Evolutionary conservation across 2,113 vertebrate species (phyloP).

Genomic region (Taxidea taxus): DNA sequence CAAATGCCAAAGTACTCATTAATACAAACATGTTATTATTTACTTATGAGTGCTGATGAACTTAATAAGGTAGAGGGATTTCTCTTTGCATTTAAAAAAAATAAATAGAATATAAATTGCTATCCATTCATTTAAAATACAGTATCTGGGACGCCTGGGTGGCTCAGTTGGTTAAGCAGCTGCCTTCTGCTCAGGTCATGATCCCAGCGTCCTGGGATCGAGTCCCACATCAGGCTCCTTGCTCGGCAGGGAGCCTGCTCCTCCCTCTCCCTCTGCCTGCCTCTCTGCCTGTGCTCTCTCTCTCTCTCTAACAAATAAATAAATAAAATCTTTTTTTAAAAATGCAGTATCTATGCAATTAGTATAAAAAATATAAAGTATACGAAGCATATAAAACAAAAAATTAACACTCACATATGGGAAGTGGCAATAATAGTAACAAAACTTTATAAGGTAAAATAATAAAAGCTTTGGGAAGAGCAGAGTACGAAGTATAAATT

Average conservation of each 20-base stretch:
- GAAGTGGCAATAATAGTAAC: not conserved
- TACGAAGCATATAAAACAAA: not conserved
- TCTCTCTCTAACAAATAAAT: too few relatives aligned
- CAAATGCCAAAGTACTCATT: not conserved
- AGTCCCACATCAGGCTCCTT: too few relatives aligned
- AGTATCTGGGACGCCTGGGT: too few relatives aligned
- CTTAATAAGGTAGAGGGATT: not conserved
- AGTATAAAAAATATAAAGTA: not conserved
- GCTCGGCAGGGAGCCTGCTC: too few relatives aligned
- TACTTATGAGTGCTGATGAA: not conserved
- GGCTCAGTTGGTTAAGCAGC: too few relatives aligned
- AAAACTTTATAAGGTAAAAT: conserved; percentile 1
- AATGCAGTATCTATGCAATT: not conserved
- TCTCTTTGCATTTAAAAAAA: not conserved
- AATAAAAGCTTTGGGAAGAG: not conserved
- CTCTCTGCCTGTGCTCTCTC: too few relatives aligned
- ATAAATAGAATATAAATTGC: not conserved
- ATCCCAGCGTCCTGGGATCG: too few relatives aligned
- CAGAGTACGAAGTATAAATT: not conserved
- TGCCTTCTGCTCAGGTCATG: too few relatives aligned
- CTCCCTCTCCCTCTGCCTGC: too few relatives aligned
- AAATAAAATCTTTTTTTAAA: too few relatives aligned
- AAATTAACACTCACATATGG: not conserved
- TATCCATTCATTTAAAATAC: conserved; percentile 10
- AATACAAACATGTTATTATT: not conserved